Conservation (phyloP, 2,797 vertebrate genomes). For the Rhinophrynus dorsalis region DNA sequence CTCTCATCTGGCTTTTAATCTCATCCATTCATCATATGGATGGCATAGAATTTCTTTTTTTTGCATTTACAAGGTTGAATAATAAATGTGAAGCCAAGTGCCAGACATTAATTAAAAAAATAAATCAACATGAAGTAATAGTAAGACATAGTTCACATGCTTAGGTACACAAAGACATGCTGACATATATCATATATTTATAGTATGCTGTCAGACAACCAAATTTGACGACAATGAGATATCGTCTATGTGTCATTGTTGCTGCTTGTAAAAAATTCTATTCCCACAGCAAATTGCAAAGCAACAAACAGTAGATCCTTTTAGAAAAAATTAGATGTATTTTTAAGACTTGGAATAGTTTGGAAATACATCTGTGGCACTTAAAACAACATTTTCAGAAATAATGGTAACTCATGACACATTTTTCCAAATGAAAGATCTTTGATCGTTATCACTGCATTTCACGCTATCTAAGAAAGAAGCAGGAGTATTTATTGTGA, state of each 20-base stretch:
- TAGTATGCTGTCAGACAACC: not conserved
- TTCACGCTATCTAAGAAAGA: constrained; percentile 35
- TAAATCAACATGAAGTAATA: not conserved
- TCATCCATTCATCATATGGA: too few species aligned
- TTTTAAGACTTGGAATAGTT: not conserved
- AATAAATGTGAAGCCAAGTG: not conserved
- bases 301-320: not conserved
- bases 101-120: not conserved
- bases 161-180: not conserved
- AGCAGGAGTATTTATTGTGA: constrained; percentile 8
- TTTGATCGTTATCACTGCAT: not conserved
- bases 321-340: not conserved
- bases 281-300: not conserved
- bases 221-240: not conserved
- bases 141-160: not conserved
- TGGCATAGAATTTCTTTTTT: too few species aligned
- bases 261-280: not conserved
- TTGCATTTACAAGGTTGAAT: not conserved
- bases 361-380: not conserved
- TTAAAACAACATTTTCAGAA: constrained; percentile 1
- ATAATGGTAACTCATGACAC: not conserved
- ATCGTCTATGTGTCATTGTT: not conserved
- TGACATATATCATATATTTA: not conserved
- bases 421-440: not conserved
- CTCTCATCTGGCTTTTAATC: too few species aligned